Conservation (phyloP, 2,888 invertebrate genomes). For the Coenonympha arcania region DNA sequence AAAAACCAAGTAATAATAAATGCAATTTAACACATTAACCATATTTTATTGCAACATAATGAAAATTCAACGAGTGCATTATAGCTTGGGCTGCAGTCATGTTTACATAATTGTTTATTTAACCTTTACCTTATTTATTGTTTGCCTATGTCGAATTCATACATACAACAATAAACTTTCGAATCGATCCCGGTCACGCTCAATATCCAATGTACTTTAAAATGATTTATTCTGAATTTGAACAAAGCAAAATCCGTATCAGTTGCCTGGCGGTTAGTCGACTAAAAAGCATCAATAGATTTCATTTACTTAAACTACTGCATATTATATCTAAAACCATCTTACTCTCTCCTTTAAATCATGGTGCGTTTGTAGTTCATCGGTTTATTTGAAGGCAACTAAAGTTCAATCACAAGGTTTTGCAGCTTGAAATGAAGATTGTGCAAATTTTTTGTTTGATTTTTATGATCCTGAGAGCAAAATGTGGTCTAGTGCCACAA, state of each 20-base stretch:
- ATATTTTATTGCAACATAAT: neutral
- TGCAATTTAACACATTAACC: neutral
- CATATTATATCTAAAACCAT: no score
- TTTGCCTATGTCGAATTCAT: neutral
- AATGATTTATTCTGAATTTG: conserved; percentile 2
- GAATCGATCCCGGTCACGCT: conserved; percentile 2
- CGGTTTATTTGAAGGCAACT: no score
- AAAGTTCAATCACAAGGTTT: no score
- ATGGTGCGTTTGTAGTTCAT: no score
- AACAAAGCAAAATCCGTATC: conserved; percentile 1
- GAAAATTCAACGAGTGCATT: no score
- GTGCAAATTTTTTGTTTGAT: conserved; percentile 4
- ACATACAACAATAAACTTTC: neutral
- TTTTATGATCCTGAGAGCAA: neutral
- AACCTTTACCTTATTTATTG: neutral
- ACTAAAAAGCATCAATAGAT: no score
- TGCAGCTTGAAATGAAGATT: conserved; percentile 15
- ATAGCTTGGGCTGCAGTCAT: no score
- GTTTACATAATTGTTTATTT: neutral
- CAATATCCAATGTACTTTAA: neutral
- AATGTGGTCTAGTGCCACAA: conserved; percentile 14
- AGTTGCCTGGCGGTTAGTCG: no score
- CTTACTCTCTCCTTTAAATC: no score
- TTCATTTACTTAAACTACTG: no score
- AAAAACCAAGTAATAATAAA: neutral